phyloP scores from a whole-genome alignment of 2,113 vertebrate species.

The Nymphicus hollandicus region DNA sequence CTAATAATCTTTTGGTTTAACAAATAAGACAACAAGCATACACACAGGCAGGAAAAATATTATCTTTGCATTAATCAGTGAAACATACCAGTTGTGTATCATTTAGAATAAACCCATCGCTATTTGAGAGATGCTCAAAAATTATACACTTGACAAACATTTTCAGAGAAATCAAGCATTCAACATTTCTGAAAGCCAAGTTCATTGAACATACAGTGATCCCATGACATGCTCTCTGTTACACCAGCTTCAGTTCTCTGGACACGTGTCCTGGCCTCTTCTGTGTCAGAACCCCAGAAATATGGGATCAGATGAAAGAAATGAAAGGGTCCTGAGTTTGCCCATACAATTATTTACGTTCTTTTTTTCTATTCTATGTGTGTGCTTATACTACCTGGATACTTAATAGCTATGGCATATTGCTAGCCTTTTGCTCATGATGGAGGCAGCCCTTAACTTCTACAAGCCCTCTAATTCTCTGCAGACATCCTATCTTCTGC shows the following conservation, averaged over 20 bases:
- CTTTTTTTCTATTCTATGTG: background rate
- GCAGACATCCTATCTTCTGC: background rate
- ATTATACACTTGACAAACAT: background rate
- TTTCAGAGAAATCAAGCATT: background rate
- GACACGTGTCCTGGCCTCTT: background rate
- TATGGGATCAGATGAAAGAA: accelerated
- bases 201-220: background rate
- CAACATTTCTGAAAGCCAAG: background rate
- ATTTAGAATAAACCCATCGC: background rate
- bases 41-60: background rate
- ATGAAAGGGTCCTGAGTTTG: background rate
- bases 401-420: background rate
- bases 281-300: background rate
- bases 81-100: background rate
- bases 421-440: background rate
- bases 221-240: background rate
- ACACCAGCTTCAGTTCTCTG: background rate
- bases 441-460: background rate
- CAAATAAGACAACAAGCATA: background rate
- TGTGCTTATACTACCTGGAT: background rate
- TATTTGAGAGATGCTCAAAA: background rate
- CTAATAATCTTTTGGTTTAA: background rate
- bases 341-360: background rate
- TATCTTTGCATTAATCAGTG: background rate
- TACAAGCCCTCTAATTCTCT: background rate